Conservation (phyloP, 2,888 invertebrate genomes). For the Marasmarcha lunaedactyla region DNA sequence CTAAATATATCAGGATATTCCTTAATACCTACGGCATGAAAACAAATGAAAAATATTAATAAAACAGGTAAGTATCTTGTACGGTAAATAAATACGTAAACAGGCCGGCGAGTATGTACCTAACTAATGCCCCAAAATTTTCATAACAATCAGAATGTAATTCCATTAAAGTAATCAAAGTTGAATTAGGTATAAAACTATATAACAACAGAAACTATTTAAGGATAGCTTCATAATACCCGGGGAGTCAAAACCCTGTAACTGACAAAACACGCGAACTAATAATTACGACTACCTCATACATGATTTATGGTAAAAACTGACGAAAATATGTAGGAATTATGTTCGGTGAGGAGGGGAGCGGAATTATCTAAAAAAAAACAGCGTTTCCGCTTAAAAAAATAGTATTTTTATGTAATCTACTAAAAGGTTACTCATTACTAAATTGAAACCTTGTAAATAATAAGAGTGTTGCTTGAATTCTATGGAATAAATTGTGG, state of each 20-base stretch:
- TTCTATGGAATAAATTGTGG: too few species aligned
- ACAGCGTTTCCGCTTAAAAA: too few species aligned
- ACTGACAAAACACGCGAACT: slow-evolving; percentile 50
- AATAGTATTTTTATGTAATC: too few species aligned
- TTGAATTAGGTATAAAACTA: neutral
- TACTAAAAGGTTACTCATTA: too few species aligned
- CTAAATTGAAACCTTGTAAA: too few species aligned
- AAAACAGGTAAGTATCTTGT: too few species aligned
- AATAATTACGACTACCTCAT: slow-evolving; percentile 43
- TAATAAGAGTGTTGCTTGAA: too few species aligned
- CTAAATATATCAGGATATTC: too few species aligned
- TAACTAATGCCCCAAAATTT: too few species aligned
- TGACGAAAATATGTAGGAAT: neutral
- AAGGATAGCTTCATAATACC: slow-evolving; percentile 38
- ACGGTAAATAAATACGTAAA: neutral
- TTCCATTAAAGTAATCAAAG: slow-evolving; percentile 3
- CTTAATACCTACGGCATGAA: too few species aligned
- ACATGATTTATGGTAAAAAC: slow-evolving; percentile 24
- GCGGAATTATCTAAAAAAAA: slow-evolving; percentile 23
- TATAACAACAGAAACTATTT: slow-evolving; percentile 4
- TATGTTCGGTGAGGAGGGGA: slow-evolving; percentile 13
- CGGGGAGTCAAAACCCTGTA: slow-evolving; percentile 29
- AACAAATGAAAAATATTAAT: too few species aligned
- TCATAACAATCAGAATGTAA: neutral
- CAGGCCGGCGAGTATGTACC: too few species aligned